Conservation (phyloP, 2,113 vertebrate species). For the Bubalus kerabau region DNA sequence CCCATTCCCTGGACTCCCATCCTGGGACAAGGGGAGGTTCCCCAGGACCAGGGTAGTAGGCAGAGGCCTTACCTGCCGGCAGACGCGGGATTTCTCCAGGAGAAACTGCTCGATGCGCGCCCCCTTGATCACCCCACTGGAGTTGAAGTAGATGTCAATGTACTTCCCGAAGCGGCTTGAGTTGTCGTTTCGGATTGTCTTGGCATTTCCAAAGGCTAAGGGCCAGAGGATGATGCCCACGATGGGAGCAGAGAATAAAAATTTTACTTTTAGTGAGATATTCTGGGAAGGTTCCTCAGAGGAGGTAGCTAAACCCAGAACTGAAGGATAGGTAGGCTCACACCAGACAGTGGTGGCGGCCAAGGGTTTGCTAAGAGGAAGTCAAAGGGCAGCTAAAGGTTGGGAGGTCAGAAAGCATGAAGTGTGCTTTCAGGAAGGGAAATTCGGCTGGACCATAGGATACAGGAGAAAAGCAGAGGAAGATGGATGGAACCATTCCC, state of each 20-base stretch:
- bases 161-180: constrained; percentile 99
- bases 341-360: background rate
- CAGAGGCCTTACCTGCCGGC: constrained; percentile 87
- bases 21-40: background rate
- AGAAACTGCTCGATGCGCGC: constrained; percentile 95
- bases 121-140: constrained; percentile 89
- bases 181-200: constrained; percentile 96
- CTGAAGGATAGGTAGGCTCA: background rate
- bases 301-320: background rate
- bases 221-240: background rate
- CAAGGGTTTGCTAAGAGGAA: background rate
- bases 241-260: background rate
- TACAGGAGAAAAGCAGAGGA: background rate
- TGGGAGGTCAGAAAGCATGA: background rate
- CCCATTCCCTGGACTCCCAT: rapidly evolving
- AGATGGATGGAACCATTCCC: background rate
- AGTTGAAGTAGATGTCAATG: constrained; percentile 90
- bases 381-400: background rate
- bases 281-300: background rate
- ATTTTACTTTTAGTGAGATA: background rate
- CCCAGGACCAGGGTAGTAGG: background rate
- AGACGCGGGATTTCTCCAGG: constrained; percentile 97
- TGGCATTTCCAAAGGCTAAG: constrained; percentile 96
- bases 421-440: background rate
- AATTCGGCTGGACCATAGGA: background rate